Evolutionary conservation across 2,888 invertebrate genomes (phyloP).

Genomic region (Argyresthia albistria): DNA sequence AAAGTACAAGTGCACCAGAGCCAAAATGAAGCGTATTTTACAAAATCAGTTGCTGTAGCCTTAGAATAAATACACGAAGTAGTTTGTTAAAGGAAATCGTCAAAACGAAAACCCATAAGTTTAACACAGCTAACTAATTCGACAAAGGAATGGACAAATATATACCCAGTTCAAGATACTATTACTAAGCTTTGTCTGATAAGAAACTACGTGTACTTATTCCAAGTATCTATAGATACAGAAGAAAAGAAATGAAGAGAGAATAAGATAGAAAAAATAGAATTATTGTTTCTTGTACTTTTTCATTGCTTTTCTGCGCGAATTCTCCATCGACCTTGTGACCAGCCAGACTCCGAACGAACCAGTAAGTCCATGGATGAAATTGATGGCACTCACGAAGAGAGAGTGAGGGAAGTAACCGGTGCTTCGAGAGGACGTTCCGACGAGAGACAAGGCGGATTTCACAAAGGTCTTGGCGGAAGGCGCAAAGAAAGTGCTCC

Average conservation of each 20-base stretch:
- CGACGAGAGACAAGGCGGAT: conserved; percentile 79
- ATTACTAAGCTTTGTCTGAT: too few relatives aligned
- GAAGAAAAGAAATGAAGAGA: too few relatives aligned
- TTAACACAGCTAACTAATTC: too few relatives aligned
- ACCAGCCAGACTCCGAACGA: conserved; percentile 74
- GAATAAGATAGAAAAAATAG: conserved; percentile 4
- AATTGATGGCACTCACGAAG: conserved; percentile 63
- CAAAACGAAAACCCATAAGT: too few relatives aligned
- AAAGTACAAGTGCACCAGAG: too few relatives aligned
- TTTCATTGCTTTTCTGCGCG: conserved; percentile 71
- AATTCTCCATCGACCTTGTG: conserved; percentile 76
- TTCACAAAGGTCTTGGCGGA: conserved; percentile 80
- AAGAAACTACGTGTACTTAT: too few relatives aligned
- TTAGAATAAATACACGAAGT: too few relatives aligned
- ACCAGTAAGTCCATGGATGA: conserved; percentile 62
- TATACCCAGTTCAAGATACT: too few relatives aligned
- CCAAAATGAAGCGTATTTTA: background rate
- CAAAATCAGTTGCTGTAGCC: conserved; percentile 8
- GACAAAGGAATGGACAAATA: too few relatives aligned
- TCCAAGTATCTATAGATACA: too few relatives aligned
- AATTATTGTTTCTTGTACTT: conserved; percentile 61
- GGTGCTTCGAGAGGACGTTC: conserved; percentile 77
- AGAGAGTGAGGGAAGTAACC: conserved; percentile 83
- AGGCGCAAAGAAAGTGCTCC: conserved; percentile 82
- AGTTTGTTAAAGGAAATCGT: too few relatives aligned